Base-by-base conservation (phyloP, 2,797 vertebrate genomes). In the Fistularia commersonii region DNA sequence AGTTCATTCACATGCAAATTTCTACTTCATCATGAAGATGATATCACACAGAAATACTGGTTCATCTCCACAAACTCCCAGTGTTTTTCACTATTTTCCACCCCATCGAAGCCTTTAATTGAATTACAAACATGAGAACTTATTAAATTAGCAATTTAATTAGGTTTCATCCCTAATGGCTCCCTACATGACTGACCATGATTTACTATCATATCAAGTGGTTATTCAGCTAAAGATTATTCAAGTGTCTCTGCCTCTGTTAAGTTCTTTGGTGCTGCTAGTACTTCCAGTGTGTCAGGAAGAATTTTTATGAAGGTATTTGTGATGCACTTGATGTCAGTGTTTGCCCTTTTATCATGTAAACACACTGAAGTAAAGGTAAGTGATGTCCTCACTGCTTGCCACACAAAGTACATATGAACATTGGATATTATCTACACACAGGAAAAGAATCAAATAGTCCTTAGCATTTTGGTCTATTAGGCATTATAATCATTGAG, bases 101-200 rank as follows among this genome's bases (percentile, higher is more conserved):
- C 46, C 58, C 32, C 43, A 31, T 34, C 46, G 15, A 71, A 61
- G 11, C 43, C 41, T 53, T 33, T 65, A 70, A 78, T 66, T 78
- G 40, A 71, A 74, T 77, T 51, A 57, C 42, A 61, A 14, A 47
- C 54, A 36, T 36, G 15, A 62, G 52, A 38, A 12, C 2, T 66
- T 55, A 69, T 65, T 69, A 13, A 74, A 75, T 76, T 54, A 62
- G 38, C 13, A 14, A 51, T 69, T 64, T 66, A 52, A 68, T 79
- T 74, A 57, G 39, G 34, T 35, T 35, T 35, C 34, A 35, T 13
- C 7, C 32, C 44, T 37, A 33, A 54, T 56, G n/a, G n/a, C n/a
- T 44, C 44, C 33, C 13, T 23, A 42, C 49, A 32, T 6, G 8
- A 8, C 34, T 35, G 34, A 35, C 34, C 34, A 8, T 51, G 35